phyloP scores from a whole-genome alignment of 2,797 vertebrate genomes.

The Hylomyscus alleni region DNA sequence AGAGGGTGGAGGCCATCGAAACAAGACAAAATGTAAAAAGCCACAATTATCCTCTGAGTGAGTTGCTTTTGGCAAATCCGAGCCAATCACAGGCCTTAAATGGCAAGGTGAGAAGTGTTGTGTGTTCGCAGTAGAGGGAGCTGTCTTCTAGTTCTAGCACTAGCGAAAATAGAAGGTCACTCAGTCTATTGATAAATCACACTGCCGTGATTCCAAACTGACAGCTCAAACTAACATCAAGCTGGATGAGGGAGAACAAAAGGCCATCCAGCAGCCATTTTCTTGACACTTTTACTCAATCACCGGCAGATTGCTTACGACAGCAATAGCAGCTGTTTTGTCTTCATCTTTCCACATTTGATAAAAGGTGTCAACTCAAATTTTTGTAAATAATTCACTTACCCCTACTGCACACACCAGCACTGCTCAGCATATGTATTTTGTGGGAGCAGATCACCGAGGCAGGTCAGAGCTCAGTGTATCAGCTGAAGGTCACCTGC shows the following conservation, averaged over 20 bases:
- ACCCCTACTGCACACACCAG: constrained; percentile 94
- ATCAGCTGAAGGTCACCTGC: constrained; percentile 98
- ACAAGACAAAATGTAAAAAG: constrained; percentile 24
- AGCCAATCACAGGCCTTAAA: not conserved
- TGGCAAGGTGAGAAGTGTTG: constrained; percentile 43
- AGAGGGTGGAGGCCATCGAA: constrained; percentile 61
- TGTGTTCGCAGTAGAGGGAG: constrained; percentile 89
- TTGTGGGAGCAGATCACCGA: constrained; percentile 96
- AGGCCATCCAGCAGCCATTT: constrained; percentile 99
- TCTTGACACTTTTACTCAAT: constrained; percentile 99
- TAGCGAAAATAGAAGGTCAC: constrained; percentile 96
- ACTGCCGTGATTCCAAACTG: constrained; percentile 99
- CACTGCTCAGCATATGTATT: constrained; percentile 98
- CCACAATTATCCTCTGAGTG: not conserved
- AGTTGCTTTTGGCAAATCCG: constrained; percentile 60
- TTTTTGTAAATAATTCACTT: constrained; percentile 99
- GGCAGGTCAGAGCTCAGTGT: constrained; percentile 98
- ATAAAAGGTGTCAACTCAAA: constrained; percentile 99
- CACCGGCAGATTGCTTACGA: constrained; percentile 99
- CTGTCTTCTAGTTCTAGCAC: constrained; percentile 90
- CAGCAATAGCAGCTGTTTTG: constrained; percentile 99
- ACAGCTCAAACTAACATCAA: constrained; percentile 99
- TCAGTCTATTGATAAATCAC: constrained; percentile 99
- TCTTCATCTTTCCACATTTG: constrained; percentile 99
- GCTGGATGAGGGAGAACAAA: constrained; percentile 99